phyloP scores from a whole-genome alignment of 2,888 invertebrate species.

The Drosophila mimetica region DNA sequence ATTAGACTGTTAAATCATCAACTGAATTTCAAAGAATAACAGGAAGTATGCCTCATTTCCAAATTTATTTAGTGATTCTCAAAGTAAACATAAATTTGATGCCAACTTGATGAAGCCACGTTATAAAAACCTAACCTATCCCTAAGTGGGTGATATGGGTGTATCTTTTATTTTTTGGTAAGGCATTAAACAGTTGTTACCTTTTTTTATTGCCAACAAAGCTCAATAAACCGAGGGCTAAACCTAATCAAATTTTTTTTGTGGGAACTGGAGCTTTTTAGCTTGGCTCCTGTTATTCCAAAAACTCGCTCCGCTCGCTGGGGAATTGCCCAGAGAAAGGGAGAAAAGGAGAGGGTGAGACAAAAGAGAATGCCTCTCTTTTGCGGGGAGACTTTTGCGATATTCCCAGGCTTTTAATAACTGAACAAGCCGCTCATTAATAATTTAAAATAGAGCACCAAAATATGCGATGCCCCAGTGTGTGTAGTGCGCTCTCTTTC shows the following conservation, averaged over 20 bases:
- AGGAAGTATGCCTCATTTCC: too few species aligned
- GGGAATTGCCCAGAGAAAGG: conserved; percentile 13
- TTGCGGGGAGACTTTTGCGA: conserved; percentile 21
- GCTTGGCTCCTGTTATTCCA: conserved; percentile 18
- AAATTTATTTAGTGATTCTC: too few species aligned
- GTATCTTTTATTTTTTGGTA: conserved; percentile 7
- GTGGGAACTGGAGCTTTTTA: background rate
- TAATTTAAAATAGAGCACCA: conserved; percentile 77
- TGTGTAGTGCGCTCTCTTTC: background rate
- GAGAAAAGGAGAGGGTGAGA: background rate
- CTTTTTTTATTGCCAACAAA: conserved; percentile 32
- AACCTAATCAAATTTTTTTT: conserved; percentile 42
- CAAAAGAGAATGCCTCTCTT: conserved; percentile 15
- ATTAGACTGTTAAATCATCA: too few species aligned
- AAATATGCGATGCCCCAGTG: conserved; percentile 64
- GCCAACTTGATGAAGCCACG: background rate
- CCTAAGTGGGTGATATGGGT: conserved; percentile 7
- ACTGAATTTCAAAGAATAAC: too few species aligned
- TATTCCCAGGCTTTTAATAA: conserved; percentile 81
- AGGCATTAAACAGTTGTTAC: conserved; percentile 19
- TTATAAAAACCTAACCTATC: conserved; percentile 14
- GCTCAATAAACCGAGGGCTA: conserved; percentile 13
- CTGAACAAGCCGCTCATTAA: conserved; percentile 80
- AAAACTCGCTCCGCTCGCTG: background rate
- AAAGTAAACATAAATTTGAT: too few species aligned